Evolutionary conservation across 2,888 invertebrate species (phyloP).

Genomic region (Galerucella nymphaeae): DNA sequence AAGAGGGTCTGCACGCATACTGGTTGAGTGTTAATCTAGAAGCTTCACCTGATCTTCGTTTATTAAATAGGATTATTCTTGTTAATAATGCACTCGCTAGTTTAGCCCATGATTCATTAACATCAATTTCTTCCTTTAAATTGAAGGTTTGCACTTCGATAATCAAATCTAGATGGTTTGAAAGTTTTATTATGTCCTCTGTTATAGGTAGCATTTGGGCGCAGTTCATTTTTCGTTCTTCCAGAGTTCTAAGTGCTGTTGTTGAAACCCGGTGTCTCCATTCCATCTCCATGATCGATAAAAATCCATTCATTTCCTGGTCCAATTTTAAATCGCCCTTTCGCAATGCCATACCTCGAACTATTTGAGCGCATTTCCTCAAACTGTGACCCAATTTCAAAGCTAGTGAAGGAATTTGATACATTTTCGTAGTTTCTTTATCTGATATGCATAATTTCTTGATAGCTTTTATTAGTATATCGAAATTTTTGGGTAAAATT

Average conservation of each 20-base stretch:
- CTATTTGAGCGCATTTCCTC: conserved; percentile 35
- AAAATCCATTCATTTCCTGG: conserved; percentile 24
- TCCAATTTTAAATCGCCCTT: conserved; percentile 27
- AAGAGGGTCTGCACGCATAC: conserved; percentile 38
- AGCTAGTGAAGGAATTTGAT: conserved; percentile 33
- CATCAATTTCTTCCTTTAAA: neutral
- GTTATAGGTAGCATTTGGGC: conserved; percentile 45
- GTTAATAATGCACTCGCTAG: conserved; percentile 32
- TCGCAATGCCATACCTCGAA: conserved; percentile 30
- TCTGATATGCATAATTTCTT: no score
- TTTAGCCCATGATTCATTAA: neutral
- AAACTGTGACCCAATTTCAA: conserved; percentile 40
- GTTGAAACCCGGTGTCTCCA: conserved; percentile 43
- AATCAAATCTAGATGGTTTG: conserved; percentile 35
- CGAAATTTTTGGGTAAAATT: conserved; percentile 13
- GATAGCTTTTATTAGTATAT: no score
- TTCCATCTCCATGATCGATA: conserved; percentile 39
- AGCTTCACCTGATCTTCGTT: conserved; percentile 40
- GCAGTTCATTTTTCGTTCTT: conserved; percentile 37
- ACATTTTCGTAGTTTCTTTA: neutral
- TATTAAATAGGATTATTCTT: conserved; percentile 46
- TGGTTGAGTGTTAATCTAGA: conserved; percentile 39
- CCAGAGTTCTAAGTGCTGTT: conserved; percentile 39
- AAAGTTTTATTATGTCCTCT: conserved; percentile 42
- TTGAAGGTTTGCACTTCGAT: conserved; percentile 24